Evolutionary conservation across 2,113 vertebrate species (phyloP).

Genomic region (Callionymus lyra): DNA sequence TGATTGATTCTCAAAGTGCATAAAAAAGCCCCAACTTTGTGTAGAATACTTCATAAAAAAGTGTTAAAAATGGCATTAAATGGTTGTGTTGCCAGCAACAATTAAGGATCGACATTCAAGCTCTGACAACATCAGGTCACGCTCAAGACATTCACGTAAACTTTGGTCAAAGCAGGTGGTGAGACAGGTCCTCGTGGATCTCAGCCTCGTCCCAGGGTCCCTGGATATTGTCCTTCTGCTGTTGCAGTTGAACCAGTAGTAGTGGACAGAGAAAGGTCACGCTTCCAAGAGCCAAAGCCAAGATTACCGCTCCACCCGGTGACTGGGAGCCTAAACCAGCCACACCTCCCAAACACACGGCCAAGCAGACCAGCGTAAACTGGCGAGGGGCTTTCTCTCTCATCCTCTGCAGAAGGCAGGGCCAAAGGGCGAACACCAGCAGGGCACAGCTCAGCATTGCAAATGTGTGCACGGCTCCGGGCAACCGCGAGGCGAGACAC

Average conservation of each 20-base stretch:
- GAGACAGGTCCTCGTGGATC: conserved; percentile 87
- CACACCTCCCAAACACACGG: conserved; percentile 71
- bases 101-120: no score
- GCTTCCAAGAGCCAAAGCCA: conserved; percentile 70
- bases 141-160: no score
- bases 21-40: no score
- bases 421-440: conserved; percentile 93
- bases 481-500: conserved; percentile 87
- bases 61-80: no score
- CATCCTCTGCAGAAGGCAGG: conserved; percentile 84
- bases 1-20: no score
- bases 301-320: conserved; percentile 70
- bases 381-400: conserved; percentile 65
- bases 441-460: conserved; percentile 89
- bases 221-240: conserved; percentile 94
- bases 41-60: no score
- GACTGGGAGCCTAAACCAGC: conserved; percentile 71
- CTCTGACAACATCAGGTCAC: no score
- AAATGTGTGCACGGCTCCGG: conserved; percentile 83
- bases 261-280: conserved; percentile 82
- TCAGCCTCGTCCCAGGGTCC: conserved; percentile 97
- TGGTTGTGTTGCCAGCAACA: no score
- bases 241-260: conserved; percentile 80
- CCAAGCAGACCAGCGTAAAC: conserved; percentile 71
- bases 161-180: conserved; percentile 59